Evolutionary conservation across 2,888 invertebrate genomes (phyloP).

Genomic region (Acleris holmiana): DNA sequence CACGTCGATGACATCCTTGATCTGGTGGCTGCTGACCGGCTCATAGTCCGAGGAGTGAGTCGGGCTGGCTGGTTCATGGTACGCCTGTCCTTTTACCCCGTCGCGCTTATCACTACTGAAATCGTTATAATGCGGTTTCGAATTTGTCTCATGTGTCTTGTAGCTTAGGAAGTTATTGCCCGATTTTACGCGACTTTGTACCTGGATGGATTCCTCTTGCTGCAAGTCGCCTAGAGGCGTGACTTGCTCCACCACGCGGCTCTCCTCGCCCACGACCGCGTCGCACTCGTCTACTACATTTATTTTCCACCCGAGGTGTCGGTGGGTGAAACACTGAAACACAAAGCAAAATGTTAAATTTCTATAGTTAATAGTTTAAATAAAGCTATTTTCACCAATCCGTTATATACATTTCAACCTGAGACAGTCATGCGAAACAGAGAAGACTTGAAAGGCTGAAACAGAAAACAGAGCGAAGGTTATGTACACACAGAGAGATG

Average conservation of each 20-base stretch:
- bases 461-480: conserved; percentile 79
- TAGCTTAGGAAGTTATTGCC: conserved; percentile 82
- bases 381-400: conserved; percentile 59
- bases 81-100: conserved; percentile 64
- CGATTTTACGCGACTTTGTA: conserved; percentile 86
- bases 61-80: conserved; percentile 48
- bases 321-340: conserved; percentile 95
- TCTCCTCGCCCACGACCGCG: conserved; percentile 80
- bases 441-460: conserved; percentile 82
- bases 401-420: conserved; percentile 49
- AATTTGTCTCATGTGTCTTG: conserved; percentile 73
- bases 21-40: conserved; percentile 72
- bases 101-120: conserved; percentile 73
- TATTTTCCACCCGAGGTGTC: conserved; percentile 97
- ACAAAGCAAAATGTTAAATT: conserved; percentile 34
- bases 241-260: conserved; percentile 72
- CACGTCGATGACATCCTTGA: conserved; percentile 74
- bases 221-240: conserved; percentile 63
- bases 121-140: conserved; percentile 78
- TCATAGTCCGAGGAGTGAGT: conserved; percentile 63
- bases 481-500: conserved; percentile 66
- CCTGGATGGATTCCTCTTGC: conserved; percentile 85
- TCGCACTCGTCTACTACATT: conserved; percentile 94
- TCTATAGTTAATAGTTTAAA: background rate
- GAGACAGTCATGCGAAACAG: conserved; percentile 74